Base-by-base conservation (phyloP, 2,888 invertebrate species). In the Pristionchus japonicus region DNA sequence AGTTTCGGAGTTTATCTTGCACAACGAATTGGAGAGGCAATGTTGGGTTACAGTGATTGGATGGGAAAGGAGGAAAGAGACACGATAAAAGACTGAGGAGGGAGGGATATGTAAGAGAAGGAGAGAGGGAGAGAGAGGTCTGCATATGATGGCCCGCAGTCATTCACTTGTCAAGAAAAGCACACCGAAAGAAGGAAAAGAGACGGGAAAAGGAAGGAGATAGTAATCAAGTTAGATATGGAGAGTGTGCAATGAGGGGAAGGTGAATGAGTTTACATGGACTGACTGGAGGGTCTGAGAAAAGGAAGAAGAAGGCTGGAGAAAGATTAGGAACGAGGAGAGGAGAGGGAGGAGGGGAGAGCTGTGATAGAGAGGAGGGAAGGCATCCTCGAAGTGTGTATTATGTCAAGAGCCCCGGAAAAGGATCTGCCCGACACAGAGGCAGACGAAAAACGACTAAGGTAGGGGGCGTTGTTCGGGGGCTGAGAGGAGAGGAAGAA, bases 251-350 rank as follows among this genome's bases (percentile, higher is more conserved):
- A 64, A 31, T 20, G 37, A 64, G 31, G 17, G n/a, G 6, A 3
- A 64, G 85, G 82, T 52, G 82, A 82, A 52, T 82, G 52, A 82
- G 82, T 34, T 52, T 49, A 82, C 52, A 82, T 77, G 77, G 43
- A 37, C 34, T 64, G 31, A 52, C 64, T 40, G 57, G 47, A 43
- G 17, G 34, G 67, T 27, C 11, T 40, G 57, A 13, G 67, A 67
- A 17, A 27, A 52, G 23, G 37, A 74, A 70, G 70, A 70, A 49
- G 47, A 86, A n/a, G n/a, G 43, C 57, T 47, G 86, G 47, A 27
- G 61, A 61, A 43, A 57, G 70, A 86, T 37, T 34, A 74, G 67
- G 52, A 47, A 52, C 34, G 49, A 61, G 70, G 31, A 31, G 9
- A 86, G 70, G n/a, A 67, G 86, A 20, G 37, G 49, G 67, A 86